Percentiles rank a stretch among this genome's conserved stretches.
phyloP scores from a whole-genome alignment of 2,113 vertebrate genomes.

The Mandrillus leucophaeus region DNA sequence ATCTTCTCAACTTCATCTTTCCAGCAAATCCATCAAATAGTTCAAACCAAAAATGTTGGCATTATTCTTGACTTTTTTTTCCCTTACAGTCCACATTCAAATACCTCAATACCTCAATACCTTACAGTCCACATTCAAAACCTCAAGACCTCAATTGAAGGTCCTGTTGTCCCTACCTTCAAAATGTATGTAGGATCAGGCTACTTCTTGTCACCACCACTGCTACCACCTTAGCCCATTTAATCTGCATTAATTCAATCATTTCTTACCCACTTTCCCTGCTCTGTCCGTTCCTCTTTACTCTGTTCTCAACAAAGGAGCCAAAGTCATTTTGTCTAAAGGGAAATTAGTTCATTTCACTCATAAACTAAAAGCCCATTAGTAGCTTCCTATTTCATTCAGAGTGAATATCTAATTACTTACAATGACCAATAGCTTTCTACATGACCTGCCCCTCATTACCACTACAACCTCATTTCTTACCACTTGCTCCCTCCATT shows the following conservation, averaged over 20 bases:
- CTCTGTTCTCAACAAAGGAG: neutral
- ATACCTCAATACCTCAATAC: rapidly evolving
- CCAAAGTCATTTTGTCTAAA: neutral
- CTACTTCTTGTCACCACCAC: neutral
- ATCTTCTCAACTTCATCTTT: neutral
- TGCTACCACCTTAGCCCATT: too few relatives aligned
- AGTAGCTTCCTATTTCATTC: neutral
- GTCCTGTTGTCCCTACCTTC: neutral
- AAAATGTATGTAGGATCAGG: neutral
- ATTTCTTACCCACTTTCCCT: neutral
- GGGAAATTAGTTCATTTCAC: neutral
- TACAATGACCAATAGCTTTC: neutral
- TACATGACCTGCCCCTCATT: neutral
- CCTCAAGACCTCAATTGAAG: neutral
- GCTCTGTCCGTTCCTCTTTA: neutral
- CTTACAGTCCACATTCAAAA: neutral
- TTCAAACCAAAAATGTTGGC: neutral
- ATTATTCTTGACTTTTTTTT: neutral
- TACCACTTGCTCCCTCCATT: neutral
- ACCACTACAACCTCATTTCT: neutral
- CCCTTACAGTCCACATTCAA: neutral
- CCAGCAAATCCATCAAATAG: neutral
- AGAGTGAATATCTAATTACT: neutral
- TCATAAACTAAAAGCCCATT: neutral
- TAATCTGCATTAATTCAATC: neutral